Conservation (phyloP, 2,797 vertebrate genomes). For the Gymnothorax reevesii region DNA sequence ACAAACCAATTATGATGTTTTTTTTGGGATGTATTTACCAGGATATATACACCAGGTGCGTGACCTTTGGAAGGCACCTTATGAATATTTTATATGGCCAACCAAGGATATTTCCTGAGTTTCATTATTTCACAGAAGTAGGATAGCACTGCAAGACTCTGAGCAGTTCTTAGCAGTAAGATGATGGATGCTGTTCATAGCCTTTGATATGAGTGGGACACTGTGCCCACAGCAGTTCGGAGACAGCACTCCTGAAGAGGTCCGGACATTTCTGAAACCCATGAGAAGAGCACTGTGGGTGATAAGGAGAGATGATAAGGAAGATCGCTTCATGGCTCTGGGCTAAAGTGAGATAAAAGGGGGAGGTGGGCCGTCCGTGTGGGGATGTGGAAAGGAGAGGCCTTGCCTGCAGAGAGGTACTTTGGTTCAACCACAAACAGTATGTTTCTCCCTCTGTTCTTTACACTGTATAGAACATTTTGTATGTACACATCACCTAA, state of each 20-base stretch:
- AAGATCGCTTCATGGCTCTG: neutral
- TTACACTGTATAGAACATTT: neutral
- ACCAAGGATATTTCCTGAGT: neutral
- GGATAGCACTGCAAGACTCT: neutral
- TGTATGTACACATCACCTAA: conserved; percentile 3
- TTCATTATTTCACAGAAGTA: neutral
- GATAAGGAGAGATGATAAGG: neutral
- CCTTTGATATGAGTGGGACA: neutral
- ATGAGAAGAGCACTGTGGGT: neutral
- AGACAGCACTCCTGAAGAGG: neutral
- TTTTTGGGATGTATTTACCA: neutral
- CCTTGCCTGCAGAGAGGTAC: neutral
- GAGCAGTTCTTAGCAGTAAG: neutral
- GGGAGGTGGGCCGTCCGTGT: neutral
- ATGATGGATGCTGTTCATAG: neutral
- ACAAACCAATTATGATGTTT: neutral
- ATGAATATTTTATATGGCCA: neutral
- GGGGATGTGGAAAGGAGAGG: neutral
- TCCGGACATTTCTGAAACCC: neutral
- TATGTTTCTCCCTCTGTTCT: neutral
- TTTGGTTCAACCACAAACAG: neutral
- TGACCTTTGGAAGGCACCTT: neutral
- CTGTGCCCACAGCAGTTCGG: neutral
- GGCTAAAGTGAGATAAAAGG: neutral
- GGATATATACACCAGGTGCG: neutral